These are phyloP conservation scores for Aramus guarauna DNA, from an alignment of 2,113 vertebrate genomes.

Conservation along the genomic window DNA sequence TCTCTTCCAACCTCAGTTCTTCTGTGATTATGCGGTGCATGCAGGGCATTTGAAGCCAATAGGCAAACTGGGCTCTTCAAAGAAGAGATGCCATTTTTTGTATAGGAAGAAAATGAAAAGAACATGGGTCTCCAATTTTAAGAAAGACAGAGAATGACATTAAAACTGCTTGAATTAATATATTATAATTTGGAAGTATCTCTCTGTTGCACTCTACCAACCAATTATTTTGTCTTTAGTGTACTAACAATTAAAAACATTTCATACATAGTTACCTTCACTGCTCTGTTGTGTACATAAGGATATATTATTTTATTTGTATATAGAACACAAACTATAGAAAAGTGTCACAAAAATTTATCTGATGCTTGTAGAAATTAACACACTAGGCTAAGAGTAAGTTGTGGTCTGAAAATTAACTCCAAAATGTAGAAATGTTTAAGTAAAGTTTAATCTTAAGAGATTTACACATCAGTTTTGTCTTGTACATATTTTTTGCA, in stretches of 20 bases:
- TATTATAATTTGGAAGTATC: neutral
- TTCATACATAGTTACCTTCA: neutral
- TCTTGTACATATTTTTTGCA: neutral
- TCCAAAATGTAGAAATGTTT: neutral
- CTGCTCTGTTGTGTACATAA: neutral
- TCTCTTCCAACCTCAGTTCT: neutral
- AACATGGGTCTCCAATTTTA: neutral
- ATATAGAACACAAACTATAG: neutral
- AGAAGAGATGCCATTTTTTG: neutral
- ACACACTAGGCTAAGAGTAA: neutral
- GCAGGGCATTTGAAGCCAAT: neutral
- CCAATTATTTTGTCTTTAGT: neutral
- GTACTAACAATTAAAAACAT: neutral
- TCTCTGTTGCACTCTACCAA: neutral
- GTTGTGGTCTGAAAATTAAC: neutral
- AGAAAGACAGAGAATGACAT: neutral
- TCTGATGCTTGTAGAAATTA: neutral
- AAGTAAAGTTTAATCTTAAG: neutral
- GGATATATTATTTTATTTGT: neutral
- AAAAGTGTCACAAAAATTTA: neutral
- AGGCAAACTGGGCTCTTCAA: neutral
- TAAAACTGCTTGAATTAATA: neutral
- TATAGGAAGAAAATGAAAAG: neutral
- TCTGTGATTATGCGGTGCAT: neutral
- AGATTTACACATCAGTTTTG: neutral